phyloP scores from a whole-genome alignment of 2,888 invertebrate genomes.

The Perizoma affinitatum region DNA sequence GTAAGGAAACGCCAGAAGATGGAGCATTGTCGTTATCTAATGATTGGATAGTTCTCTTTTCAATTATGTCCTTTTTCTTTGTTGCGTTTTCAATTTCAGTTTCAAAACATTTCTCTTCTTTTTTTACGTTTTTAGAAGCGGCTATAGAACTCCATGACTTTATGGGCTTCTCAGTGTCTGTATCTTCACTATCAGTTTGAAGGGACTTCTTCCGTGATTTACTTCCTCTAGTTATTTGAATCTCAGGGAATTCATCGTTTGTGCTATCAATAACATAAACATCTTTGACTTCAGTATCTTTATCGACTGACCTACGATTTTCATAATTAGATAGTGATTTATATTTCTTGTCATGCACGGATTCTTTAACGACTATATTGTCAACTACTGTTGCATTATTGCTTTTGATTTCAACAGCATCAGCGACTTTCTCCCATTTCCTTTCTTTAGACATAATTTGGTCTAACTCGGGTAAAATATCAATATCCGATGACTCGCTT shows the following conservation, averaged over 20 bases:
- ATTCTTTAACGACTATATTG: constrained; percentile 49
- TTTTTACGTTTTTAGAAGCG: constrained; percentile 62
- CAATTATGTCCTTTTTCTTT: constrained; percentile 30
- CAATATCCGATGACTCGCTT: constrained; percentile 37
- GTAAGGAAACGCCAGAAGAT: constrained; percentile 59
- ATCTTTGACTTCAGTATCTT: constrained; percentile 65
- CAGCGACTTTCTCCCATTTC: constrained; percentile 38
- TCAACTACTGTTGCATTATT: constrained; percentile 41
- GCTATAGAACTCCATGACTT: constrained; percentile 84
- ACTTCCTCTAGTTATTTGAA: constrained; percentile 70
- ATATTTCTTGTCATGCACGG: constrained; percentile 59
- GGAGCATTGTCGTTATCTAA: constrained; percentile 46
- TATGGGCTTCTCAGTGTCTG: constrained; percentile 58
- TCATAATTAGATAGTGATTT: constrained; percentile 68
- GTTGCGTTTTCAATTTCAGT: constrained; percentile 30
- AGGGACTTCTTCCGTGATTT: constrained; percentile 70
- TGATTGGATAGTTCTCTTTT: constrained; percentile 21
- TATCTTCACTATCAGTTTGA: constrained; percentile 47
- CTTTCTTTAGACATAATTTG: constrained; percentile 41
- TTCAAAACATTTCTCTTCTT: constrained; percentile 41
- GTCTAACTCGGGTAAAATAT: constrained; percentile 41
- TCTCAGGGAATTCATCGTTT: constrained; percentile 77
- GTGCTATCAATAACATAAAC: constrained; percentile 75
- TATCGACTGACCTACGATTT: constrained; percentile 55
- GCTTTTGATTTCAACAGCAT: constrained; percentile 38